These are phyloP conservation scores for Pogonocherus hispidulus DNA, from an alignment of 2,888 invertebrate genomes.

Conservation along the genomic window DNA sequence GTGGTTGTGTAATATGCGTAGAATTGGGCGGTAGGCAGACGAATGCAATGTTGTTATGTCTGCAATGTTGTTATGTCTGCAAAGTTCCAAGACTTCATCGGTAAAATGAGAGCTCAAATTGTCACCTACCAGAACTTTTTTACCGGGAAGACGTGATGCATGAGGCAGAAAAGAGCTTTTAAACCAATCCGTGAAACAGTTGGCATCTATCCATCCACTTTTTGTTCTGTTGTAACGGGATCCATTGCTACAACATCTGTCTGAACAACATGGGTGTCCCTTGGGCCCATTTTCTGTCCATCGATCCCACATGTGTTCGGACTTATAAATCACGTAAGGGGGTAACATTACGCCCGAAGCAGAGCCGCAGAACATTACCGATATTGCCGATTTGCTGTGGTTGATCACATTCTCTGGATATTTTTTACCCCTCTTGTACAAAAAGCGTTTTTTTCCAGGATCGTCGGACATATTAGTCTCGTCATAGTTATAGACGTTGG, in stretches of 20 bases:
- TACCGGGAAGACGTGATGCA: too few species aligned
- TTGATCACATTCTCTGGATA: conserved; percentile 40
- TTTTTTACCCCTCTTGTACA: conserved; percentile 39
- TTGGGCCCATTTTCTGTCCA: too few species aligned
- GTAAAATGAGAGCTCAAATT: too few species aligned
- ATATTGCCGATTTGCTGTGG: conserved; percentile 48
- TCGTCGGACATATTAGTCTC: conserved; percentile 57
- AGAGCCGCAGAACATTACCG: conserved; percentile 61
- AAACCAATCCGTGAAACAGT: conserved; percentile 44
- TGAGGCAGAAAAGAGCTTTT: conserved; percentile 39
- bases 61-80: too few species aligned
- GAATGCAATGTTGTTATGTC: too few species aligned
- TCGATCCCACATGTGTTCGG: conserved; percentile 55
- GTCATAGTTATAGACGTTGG: conserved; percentile 22
- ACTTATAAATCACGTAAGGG: conserved; percentile 63
- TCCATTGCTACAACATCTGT: conserved; percentile 51
- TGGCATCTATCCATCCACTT: conserved; percentile 45
- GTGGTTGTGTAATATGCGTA: too few species aligned
- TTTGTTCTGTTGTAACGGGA: conserved; percentile 46
- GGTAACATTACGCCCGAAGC: conserved; percentile 60
- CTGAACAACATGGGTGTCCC: conserved; percentile 51
- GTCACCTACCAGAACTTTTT: too few species aligned
- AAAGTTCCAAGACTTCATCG: too few species aligned
- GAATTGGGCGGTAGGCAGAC: too few species aligned
- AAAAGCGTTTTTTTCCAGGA: conserved; percentile 48